These are phyloP conservation scores for Tokudaia muenninki DNA, from an alignment of 2,797 vertebrate genomes.

Conservation along the genomic window DNA sequence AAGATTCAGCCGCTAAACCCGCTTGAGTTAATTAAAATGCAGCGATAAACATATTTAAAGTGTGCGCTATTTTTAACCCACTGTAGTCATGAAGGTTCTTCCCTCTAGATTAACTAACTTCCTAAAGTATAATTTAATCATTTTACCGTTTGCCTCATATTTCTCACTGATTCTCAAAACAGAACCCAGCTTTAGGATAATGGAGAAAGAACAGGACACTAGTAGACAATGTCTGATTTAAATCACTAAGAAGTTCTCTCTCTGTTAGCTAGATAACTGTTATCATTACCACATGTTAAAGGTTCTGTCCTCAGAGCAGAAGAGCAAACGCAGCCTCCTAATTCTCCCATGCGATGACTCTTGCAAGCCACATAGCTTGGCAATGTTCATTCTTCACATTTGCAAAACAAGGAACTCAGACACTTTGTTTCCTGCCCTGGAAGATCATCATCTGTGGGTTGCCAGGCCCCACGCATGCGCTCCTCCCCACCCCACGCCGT, in stretches of 20 bases:
- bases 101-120: slow-evolving; percentile 5
- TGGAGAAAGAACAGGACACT: neutral
- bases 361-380: neutral
- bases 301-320: neutral
- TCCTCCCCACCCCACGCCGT: neutral
- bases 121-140: slow-evolving; percentile 42
- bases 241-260: neutral
- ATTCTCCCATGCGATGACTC: neutral
- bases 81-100: neutral
- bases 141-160: slow-evolving; percentile 43
- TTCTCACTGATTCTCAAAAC: slow-evolving; percentile 25
- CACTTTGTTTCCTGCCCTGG: neutral
- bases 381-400: neutral
- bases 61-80: neutral
- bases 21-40: slow-evolving; percentile 16
- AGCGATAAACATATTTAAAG: slow-evolving; percentile 25
- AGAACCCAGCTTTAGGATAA: neutral
- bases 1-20: neutral
- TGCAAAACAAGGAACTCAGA: slow-evolving; percentile 52
- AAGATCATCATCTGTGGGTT: neutral
- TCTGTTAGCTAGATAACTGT: neutral
- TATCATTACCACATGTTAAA: neutral
- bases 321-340: neutral
- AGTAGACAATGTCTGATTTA: slow-evolving; percentile 19
- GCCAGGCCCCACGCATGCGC: neutral